phyloP scores from a whole-genome alignment of 2,113 vertebrate species.

The Engraulis encrasicolus region DNA sequence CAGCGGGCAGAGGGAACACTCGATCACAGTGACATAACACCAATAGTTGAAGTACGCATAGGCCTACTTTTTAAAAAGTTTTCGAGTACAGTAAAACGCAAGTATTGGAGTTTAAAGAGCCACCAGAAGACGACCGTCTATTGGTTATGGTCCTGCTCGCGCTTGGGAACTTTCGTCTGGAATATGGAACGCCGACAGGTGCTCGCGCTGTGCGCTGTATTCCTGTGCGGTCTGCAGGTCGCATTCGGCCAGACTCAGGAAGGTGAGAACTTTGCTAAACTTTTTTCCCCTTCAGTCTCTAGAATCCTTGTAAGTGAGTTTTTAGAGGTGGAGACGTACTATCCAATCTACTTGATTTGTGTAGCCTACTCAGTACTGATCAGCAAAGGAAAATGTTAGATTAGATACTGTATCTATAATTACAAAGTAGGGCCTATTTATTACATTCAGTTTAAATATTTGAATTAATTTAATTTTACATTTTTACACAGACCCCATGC shows the following conservation, averaged over 20 bases:
- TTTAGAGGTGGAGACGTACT: no score
- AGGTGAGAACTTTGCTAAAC: slow-evolving; percentile 63
- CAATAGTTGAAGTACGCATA: no score
- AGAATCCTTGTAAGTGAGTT: no score
- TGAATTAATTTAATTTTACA: no score
- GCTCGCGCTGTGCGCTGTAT: slow-evolving; percentile 50
- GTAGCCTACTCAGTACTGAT: no score
- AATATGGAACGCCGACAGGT: slow-evolving; percentile 43
- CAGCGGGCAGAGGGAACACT: not conserved
- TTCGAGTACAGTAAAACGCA: not conserved
- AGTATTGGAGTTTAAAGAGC: not conserved
- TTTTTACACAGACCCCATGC: no score
- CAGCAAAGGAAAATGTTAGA: no score
- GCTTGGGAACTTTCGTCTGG: slow-evolving; percentile 11
- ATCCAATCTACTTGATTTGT: no score
- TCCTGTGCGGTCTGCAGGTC: slow-evolving; percentile 50
- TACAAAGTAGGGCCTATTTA: no score
- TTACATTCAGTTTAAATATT: no score
- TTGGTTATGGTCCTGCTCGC: slow-evolving; percentile 49
- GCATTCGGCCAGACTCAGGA: slow-evolving; percentile 63
- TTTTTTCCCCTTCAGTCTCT: not conserved
- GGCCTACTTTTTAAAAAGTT: no score
- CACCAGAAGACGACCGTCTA: slow-evolving; percentile 52
- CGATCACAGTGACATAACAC: not conserved
- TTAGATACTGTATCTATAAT: no score